Conservation (phyloP, 2,797 vertebrate species). For the Brachyrhaphis roseni region DNA sequence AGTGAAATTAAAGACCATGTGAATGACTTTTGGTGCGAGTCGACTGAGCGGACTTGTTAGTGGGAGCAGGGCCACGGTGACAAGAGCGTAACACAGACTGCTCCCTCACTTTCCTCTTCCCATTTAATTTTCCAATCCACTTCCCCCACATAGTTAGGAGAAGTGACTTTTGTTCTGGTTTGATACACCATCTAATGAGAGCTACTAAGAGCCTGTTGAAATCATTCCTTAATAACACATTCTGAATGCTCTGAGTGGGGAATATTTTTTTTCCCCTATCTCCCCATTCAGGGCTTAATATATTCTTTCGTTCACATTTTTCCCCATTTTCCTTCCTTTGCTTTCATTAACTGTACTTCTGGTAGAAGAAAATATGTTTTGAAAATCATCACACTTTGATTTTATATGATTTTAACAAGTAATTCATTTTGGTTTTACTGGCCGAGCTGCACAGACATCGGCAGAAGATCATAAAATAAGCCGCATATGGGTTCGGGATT, state of each 20-base stretch:
- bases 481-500: constrained; percentile 10
- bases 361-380: constrained; percentile 14
- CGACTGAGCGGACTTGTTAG: constrained; percentile 81
- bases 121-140: constrained; percentile 89
- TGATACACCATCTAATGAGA: constrained; percentile 89
- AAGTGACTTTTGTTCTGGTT: constrained; percentile 90
- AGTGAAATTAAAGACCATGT: constrained; percentile 85
- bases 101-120: constrained; percentile 80
- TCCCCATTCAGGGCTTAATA: constrained; percentile 74
- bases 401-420: constrained; percentile 56
- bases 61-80: constrained; percentile 75
- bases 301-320: constrained; percentile 72
- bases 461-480: constrained; percentile 20
- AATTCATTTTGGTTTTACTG: constrained; percentile 35
- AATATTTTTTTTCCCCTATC: constrained; percentile 72
- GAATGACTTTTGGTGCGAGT: constrained; percentile 79
- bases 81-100: constrained; percentile 79
- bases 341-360: constrained; percentile 69
- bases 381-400: constrained; percentile 59
- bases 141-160: constrained; percentile 86
- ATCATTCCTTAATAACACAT: constrained; percentile 87
- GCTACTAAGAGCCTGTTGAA: constrained; percentile 88
- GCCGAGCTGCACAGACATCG: constrained; percentile 19
- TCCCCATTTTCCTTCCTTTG: constrained; percentile 51
- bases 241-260: constrained; percentile 77